A percentile compares a stretch with the other conserved stretches of the same genome.
These are phyloP conservation scores for Ophioninae sp. DNA, from an alignment of 2,888 invertebrate species.

Conservation along the genomic window DNA sequence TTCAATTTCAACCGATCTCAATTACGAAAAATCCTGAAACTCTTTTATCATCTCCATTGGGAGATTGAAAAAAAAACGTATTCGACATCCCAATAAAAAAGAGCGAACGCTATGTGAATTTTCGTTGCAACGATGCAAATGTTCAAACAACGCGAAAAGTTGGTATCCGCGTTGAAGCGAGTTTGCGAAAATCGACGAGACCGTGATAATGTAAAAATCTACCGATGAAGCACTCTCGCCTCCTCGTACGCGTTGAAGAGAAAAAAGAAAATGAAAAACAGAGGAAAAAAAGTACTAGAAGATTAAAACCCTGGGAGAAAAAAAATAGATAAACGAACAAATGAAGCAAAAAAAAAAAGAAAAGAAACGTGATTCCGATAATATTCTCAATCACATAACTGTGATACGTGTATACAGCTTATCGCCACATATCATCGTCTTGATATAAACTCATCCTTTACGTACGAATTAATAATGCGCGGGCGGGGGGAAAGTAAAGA, in stretches of 20 bases:
- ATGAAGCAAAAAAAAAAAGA: slow-evolving; percentile 54
- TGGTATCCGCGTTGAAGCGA: not conserved
- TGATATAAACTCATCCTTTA: slow-evolving; percentile 67
- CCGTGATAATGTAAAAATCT: not conserved
- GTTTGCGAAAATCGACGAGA: not conserved
- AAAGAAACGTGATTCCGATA: slow-evolving; percentile 69
- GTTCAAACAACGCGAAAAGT: not conserved
- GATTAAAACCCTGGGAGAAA: slow-evolving; percentile 8
- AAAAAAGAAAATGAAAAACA: not conserved
- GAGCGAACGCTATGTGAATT: too few species aligned
- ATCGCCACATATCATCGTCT: slow-evolving; percentile 77
- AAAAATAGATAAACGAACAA: slow-evolving; percentile 24
- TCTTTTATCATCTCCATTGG: too few species aligned
- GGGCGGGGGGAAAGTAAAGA: not conserved
- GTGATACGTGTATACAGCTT: slow-evolving; percentile 75
- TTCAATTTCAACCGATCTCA: too few species aligned
- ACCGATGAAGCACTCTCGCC: not conserved
- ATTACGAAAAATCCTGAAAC: not conserved
- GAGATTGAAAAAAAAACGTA: too few species aligned
- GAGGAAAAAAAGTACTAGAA: slow-evolving; percentile 5
- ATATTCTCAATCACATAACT: slow-evolving; percentile 75
- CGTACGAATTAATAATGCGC: slow-evolving; percentile 54
- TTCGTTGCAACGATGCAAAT: too few species aligned
- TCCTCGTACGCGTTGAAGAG: not conserved
- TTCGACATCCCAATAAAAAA: too few species aligned